Percentiles rank a stretch among this genome's conserved stretches.
Conservation (phyloP, 30 jellyfish, hydroid and myxozoan species). For the Catostylus mosaicus region DNA sequence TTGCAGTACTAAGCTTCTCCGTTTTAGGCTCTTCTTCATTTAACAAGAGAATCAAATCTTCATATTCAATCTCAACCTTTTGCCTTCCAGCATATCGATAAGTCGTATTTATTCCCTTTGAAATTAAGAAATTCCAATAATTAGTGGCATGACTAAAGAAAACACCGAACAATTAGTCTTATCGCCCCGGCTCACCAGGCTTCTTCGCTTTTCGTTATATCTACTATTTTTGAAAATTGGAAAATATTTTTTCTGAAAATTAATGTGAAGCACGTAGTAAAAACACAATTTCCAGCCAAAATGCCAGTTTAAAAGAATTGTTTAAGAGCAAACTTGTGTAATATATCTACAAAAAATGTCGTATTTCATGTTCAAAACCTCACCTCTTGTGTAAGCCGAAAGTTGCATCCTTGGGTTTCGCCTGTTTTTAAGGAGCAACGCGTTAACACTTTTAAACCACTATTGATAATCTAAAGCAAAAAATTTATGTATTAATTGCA, state of each 20-base stretch:
- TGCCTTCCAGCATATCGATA: slow-evolving; percentile 45
- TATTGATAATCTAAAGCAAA: slow-evolving; percentile 52
- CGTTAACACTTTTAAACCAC: slow-evolving; percentile 72
- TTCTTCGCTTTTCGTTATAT: too few species aligned
- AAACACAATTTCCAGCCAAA: too few species aligned
- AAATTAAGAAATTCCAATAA: background rate
- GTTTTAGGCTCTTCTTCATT: slow-evolving; percentile 54
- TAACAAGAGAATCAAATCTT: slow-evolving; percentile 57
- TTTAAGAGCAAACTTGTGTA: too few species aligned
- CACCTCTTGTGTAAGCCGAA: slow-evolving; percentile 93
- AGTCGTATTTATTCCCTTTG: slow-evolving; percentile 23
- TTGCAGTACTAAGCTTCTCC: slow-evolving; percentile 32
- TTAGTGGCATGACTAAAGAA: too few species aligned
- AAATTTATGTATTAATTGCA: background rate
- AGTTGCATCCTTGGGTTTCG: slow-evolving; percentile 66
- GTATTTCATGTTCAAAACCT: background rate
- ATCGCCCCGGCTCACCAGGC: too few species aligned
- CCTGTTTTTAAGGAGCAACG: slow-evolving; percentile 86
- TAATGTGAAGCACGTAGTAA: too few species aligned
- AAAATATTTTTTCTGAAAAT: too few species aligned
- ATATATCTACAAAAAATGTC: background rate
- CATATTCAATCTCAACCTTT: slow-evolving; percentile 61
- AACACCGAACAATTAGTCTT: too few species aligned
- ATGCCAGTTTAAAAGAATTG: too few species aligned
- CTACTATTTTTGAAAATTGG: too few species aligned